Evolutionary conservation across 2,113 vertebrate species (phyloP), one percentile per base, ranked within the genome.

Genomic region (Perca fluviatilis): DNA sequence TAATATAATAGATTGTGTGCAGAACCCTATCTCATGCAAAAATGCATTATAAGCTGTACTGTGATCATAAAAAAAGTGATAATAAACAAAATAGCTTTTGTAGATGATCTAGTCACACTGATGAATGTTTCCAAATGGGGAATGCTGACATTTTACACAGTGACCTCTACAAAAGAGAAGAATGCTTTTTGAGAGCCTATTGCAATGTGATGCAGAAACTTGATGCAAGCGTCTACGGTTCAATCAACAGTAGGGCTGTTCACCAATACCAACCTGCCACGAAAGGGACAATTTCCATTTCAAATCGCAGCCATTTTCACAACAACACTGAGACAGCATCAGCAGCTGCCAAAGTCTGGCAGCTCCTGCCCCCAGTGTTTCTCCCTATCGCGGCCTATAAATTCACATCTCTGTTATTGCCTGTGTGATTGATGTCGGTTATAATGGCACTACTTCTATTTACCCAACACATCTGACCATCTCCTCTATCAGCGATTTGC

Each of bases 271-370:
- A 78, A 30, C 62, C 60, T 57, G 19, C 80, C 33, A 75, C 74
- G 82, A 72, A 61, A 87, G 74, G 61, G 58, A 63, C 66, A 69
- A 89, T 92, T 93, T 92, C 84, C 86, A 91, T 94, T 90, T 93
- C 83, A 89, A 92, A 91, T 91, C 56, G 16, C 70, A 84, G 74
- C 70, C 68, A 77, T 91, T 79, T 94, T 88, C 86, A 93, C 88
- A 86, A 77, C 63, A 54, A 60, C 92, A 50, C 53, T 25, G 84
- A 9, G 71, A 88, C 69, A 77, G 80, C 84, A 11, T 69, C 77
- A 87, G 76, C 47, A 50, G 56, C 80, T 68, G 71, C 43, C 68
- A 82, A 72, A 58, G 70, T 87, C 87, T 90, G 80, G 58, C 73
- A 85, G 75, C 57, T 74, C 51, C 71, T 70, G 85, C 67, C 72